Percentiles rank a stretch among this genome's conserved stretches.
phyloP scores from a whole-genome alignment of 2,797 vertebrate species.

The Oceanodroma leucorhoa region DNA sequence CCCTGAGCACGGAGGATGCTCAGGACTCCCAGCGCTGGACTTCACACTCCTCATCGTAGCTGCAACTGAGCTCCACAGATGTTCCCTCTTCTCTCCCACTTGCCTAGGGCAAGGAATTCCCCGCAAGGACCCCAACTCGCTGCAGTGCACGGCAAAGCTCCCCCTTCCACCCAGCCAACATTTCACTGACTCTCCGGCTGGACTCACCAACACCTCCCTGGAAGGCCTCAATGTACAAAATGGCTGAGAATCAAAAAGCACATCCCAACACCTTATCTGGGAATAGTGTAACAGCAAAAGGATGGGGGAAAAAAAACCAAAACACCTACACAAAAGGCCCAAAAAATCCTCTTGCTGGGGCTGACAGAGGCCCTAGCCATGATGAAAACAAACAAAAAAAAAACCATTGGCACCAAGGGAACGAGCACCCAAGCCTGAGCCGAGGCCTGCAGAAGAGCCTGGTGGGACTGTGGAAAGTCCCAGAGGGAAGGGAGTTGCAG shows the following conservation, averaged over 20 bases:
- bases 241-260: conserved; percentile 44
- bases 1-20: not conserved
- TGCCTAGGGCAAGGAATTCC: rapidly evolving
- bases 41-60: rapidly evolving
- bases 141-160: not conserved
- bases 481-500: conserved; percentile 56
- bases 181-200: rapidly evolving
- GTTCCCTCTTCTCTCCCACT: not conserved
- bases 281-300: rapidly evolving
- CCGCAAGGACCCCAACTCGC: rapidly evolving
- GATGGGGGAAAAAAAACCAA: rapidly evolving
- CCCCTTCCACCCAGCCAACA: not conserved
- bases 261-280: not conserved
- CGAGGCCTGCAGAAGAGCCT: not conserved
- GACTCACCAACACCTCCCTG: not conserved
- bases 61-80: not conserved
- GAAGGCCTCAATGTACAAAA: conserved; percentile 38
- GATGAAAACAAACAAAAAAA: not conserved
- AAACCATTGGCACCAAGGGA: not conserved
- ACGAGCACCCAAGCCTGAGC: not conserved
- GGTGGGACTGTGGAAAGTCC: conserved; percentile 31
- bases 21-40: not conserved
- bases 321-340: not conserved
- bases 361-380: not conserved
- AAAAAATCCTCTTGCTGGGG: not conserved